phyloP scores from a whole-genome alignment of 2,797 vertebrate species.

The Gobionotothen gibberifrons region DNA sequence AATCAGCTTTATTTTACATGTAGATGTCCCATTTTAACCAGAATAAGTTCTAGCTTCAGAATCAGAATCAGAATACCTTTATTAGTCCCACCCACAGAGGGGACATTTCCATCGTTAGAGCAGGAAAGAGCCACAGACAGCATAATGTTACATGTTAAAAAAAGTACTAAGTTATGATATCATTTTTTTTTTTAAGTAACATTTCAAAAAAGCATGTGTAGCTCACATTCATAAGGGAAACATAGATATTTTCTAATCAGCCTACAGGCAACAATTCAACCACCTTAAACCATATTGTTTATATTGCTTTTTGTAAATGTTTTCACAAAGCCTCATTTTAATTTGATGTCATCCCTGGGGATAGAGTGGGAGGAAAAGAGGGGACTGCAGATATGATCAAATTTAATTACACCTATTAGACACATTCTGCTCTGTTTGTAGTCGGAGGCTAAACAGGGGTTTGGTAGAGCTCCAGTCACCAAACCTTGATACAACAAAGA shows the following conservation, averaged over 20 bases:
- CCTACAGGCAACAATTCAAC: neutral
- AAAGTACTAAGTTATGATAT: too few relatives aligned
- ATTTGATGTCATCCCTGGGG: slow-evolving; percentile 35
- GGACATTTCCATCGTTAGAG: too few relatives aligned
- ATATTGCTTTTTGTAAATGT: neutral
- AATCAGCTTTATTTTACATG: slow-evolving; percentile 38
- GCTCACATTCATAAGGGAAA: slow-evolving; percentile 30
- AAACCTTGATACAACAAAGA: slow-evolving; percentile 1
- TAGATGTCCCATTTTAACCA: slow-evolving; percentile 28
- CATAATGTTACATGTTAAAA: too few relatives aligned
- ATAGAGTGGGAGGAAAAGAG: slow-evolving; percentile 20
- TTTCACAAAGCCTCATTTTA: slow-evolving; percentile 4
- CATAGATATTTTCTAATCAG: neutral
- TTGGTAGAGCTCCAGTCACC: neutral
- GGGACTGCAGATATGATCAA: slow-evolving; percentile 27
- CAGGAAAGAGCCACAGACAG: too few relatives aligned
- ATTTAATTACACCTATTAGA: slow-evolving; percentile 46
- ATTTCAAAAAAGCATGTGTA: slow-evolving; percentile 1
- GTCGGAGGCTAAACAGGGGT: slow-evolving; percentile 22
- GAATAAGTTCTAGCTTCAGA: slow-evolving; percentile 10
- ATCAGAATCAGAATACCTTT: slow-evolving; percentile 5
- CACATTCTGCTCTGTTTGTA: slow-evolving; percentile 20
- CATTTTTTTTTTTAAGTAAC: too few relatives aligned
- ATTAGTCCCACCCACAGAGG: too few relatives aligned
- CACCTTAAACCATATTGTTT: neutral